Conservation (phyloP, 2,888 invertebrate genomes). For the Tholera decimalis region DNA sequence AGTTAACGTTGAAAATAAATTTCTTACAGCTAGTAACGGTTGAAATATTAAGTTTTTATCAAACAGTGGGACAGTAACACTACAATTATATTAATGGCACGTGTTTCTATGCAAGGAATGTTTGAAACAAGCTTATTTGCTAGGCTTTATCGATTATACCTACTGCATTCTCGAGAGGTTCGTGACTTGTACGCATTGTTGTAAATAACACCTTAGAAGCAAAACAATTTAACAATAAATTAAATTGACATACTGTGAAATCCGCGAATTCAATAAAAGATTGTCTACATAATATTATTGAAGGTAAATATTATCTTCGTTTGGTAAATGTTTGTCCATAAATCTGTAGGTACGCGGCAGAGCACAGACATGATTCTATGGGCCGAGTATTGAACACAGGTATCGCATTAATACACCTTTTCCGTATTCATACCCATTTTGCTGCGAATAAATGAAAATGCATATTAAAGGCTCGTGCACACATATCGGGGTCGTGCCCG, state of each 20-base stretch:
- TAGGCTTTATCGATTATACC: constrained; percentile 9
- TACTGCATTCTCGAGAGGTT: constrained; percentile 6
- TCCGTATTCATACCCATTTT: constrained; percentile 43
- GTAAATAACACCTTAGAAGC: neutral
- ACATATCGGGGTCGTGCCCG: too few relatives aligned
- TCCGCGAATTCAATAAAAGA: neutral
- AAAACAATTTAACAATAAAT: constrained; percentile 18
- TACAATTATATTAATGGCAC: neutral
- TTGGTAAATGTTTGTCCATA: constrained; percentile 46
- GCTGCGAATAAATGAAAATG: constrained; percentile 47
- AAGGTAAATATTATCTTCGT: constrained; percentile 35
- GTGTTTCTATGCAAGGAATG: constrained; percentile 2
- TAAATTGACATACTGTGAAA: constrained; percentile 2
- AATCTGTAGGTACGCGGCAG: constrained; percentile 54
- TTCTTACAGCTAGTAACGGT: neutral
- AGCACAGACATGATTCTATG: constrained; percentile 56
- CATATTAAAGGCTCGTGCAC: too few relatives aligned
- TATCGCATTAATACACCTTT: constrained; percentile 59
- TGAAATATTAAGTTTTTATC: neutral
- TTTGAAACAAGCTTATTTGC: constrained; percentile 6
- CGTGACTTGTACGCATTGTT: constrained; percentile 21
- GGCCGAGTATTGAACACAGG: constrained; percentile 56
- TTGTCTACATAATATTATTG: constrained; percentile 16
- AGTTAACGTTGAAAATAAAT: neutral
- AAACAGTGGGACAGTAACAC: neutral